Percentiles rank a stretch among this genome's conserved stretches.
These are phyloP conservation scores for Spodoptera frugiperda DNA, from an alignment of 1,140 invertebrate species.

Conservation along the genomic window DNA sequence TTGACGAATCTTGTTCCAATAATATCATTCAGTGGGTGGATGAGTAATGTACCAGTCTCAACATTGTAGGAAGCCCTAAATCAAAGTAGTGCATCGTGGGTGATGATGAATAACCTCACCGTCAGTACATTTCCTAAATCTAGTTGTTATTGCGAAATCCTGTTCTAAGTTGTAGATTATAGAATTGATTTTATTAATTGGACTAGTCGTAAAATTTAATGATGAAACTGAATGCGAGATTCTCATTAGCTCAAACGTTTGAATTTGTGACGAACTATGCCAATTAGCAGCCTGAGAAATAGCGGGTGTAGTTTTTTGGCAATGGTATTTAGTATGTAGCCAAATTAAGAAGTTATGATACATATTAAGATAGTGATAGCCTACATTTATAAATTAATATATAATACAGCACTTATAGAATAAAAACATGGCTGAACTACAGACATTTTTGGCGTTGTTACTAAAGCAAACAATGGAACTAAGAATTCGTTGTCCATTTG, in stretches of 20 bases:
- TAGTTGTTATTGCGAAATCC: constrained; percentile 14
- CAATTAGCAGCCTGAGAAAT: too few species aligned
- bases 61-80: constrained; percentile 23
- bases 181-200: constrained; percentile 10
- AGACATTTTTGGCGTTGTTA: too few species aligned
- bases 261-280: not conserved
- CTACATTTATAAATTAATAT: too few species aligned
- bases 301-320: too few species aligned
- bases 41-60: constrained; percentile 32
- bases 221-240: too few species aligned
- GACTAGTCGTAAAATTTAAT: not conserved
- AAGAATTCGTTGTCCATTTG: too few species aligned
- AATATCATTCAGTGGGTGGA: constrained; percentile 36
- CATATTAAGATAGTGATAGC: too few species aligned
- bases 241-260: not conserved
- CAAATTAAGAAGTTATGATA: too few species aligned
- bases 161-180: not conserved
- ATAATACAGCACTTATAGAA: too few species aligned
- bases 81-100: constrained; percentile 28
- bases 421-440: too few species aligned
- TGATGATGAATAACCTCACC: constrained; percentile 19
- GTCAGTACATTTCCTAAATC: not conserved
- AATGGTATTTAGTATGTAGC: too few species aligned
- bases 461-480: too few species aligned
- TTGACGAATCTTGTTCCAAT: constrained; percentile 8